Evolutionary conservation across 2,113 vertebrate genomes (phyloP).

Genomic region (Tichodroma muraria): DNA sequence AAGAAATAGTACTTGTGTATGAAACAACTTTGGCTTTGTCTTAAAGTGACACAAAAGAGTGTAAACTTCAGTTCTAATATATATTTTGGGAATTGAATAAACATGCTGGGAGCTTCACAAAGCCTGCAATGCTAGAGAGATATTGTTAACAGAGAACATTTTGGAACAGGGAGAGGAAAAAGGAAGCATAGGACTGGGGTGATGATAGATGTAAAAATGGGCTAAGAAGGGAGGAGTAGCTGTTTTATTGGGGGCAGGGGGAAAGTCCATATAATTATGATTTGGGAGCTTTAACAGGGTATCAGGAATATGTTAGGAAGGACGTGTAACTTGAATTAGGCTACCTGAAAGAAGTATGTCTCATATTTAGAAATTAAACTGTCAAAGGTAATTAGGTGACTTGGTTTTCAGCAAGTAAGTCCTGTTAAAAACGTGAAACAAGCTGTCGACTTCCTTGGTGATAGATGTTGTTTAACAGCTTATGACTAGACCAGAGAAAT

Average conservation of each 20-base stretch:
- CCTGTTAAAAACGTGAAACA: background rate
- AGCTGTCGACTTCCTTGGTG: background rate
- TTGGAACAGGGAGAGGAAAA: background rate
- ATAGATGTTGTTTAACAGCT: background rate
- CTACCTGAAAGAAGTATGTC: background rate
- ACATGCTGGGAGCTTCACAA: background rate
- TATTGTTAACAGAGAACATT: background rate
- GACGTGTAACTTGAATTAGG: background rate
- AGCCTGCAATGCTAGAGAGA: background rate
- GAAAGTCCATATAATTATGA: background rate
- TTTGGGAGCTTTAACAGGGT: background rate
- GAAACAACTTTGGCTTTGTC: background rate
- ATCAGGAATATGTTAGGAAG: background rate
- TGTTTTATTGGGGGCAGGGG: accelerated
- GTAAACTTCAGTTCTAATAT: background rate
- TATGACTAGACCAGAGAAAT: background rate
- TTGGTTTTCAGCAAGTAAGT: background rate
- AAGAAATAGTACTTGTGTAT: background rate
- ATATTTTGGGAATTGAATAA: background rate
- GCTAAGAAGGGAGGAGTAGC: background rate
- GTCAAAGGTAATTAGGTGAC: background rate
- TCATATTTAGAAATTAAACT: background rate
- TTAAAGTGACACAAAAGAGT: background rate
- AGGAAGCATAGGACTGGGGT: background rate
- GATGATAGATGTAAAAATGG: background rate